These are phyloP conservation scores for Prionailurus viverrinus DNA, from an alignment of 2,113 vertebrate species.

Conservation along the genomic window DNA sequence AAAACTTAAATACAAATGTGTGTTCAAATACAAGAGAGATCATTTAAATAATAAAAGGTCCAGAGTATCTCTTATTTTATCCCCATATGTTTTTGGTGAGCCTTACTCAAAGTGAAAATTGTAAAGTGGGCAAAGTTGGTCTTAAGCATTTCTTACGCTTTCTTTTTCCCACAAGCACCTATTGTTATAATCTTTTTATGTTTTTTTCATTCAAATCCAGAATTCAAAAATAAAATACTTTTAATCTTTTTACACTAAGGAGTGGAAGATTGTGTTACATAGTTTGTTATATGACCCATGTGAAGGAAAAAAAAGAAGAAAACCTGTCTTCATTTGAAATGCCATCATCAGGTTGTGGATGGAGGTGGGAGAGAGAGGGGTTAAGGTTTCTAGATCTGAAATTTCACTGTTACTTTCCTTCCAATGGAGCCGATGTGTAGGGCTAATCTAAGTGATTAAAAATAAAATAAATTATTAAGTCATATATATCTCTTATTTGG, in stretches of 20 bases:
- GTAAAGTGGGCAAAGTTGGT: neutral
- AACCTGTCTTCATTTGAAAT: neutral
- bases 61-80: neutral
- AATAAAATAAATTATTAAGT: neutral
- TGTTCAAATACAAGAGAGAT: neutral
- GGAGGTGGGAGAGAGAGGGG: rapidly evolving
- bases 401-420: neutral
- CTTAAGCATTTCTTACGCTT: neutral
- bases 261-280: neutral
- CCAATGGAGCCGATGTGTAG: neutral
- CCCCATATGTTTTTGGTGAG: neutral
- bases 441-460: neutral
- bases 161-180: neutral
- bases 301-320: neutral
- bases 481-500: neutral
- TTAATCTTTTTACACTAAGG: neutral
- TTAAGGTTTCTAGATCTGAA: neutral
- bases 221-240: neutral
- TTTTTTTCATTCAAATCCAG: neutral
- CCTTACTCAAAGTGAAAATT: neutral
- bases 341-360: neutral
- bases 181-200: neutral
- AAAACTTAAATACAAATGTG: neutral
- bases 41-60: neutral
- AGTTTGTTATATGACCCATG: neutral